Conservation (phyloP, 2,888 invertebrate species). For the Leucozona laternaria region DNA sequence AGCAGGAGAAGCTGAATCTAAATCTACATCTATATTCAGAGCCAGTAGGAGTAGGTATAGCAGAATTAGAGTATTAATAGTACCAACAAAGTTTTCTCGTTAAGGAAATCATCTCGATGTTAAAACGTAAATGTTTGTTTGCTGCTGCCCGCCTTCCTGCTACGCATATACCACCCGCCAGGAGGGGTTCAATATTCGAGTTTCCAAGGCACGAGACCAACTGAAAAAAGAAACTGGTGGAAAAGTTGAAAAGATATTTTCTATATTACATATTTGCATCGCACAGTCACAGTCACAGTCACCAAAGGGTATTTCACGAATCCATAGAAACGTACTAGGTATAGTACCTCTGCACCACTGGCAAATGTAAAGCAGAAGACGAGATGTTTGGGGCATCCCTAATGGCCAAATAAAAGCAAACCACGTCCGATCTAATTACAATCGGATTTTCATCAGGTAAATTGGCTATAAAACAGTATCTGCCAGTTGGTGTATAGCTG, state of each 20-base stretch:
- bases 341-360: background rate
- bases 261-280: slow-evolving; percentile 51
- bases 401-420: slow-evolving; percentile 58
- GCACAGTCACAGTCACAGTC: slow-evolving; percentile 10
- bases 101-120: slow-evolving; percentile 71
- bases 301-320: slow-evolving; percentile 20
- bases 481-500: slow-evolving; percentile 8
- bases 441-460: slow-evolving; percentile 62
- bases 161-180: background rate
- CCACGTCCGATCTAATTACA: slow-evolving; percentile 67
- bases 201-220: slow-evolving; percentile 24
- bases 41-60: slow-evolving; percentile 1
- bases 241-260: slow-evolving; percentile 28
- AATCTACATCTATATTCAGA: background rate
- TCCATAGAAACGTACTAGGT: slow-evolving; percentile 10
- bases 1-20: too few species aligned
- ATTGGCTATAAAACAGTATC: slow-evolving; percentile 34
- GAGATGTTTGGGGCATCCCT: slow-evolving; percentile 48
- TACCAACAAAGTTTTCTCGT: slow-evolving; percentile 70
- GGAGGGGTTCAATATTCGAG: slow-evolving; percentile 30
- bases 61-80: slow-evolving; percentile 17
- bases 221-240: background rate
- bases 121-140: slow-evolving; percentile 63
- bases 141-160: slow-evolving; percentile 13
- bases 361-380: slow-evolving; percentile 1